Evolutionary conservation across 1,140 invertebrate genomes (phyloP).

Genomic region (Eriocheir sinensis): DNA sequence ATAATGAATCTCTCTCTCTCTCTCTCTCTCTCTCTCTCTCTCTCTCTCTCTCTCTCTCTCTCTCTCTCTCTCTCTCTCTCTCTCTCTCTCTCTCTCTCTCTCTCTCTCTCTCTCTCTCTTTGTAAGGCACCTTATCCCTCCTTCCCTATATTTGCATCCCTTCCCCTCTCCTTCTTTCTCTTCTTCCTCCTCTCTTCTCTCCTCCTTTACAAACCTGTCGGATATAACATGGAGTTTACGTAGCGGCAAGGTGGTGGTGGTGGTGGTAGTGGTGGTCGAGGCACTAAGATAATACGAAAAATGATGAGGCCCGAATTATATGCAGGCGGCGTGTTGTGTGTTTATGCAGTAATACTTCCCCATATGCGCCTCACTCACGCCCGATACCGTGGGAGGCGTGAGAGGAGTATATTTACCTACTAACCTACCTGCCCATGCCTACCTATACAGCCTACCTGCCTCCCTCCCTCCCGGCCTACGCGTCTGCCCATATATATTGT

Average conservation of each 20-base stretch:
- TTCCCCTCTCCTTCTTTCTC: too few species aligned
- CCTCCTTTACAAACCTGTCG: too few species aligned
- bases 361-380: background rate
- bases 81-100: conserved; percentile 22
- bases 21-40: conserved; percentile 22
- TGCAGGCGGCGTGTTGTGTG: background rate
- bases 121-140: too few species aligned
- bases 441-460: too few species aligned
- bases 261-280: too few species aligned
- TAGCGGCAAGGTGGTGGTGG: background rate
- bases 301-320: background rate
- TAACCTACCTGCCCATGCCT: too few species aligned
- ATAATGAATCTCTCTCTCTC: conserved; percentile 22
- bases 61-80: conserved; percentile 22
- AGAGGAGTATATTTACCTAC: too few species aligned
- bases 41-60: conserved; percentile 22
- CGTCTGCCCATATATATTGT: too few species aligned
- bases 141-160: too few species aligned
- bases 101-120: background rate
- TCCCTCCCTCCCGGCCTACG: too few species aligned
- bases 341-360: background rate
- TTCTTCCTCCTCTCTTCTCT: too few species aligned
- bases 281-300: background rate
- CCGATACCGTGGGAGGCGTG: background rate
- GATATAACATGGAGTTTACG: background rate